These are phyloP conservation scores for Mycteria americana DNA, from an alignment of 2,797 vertebrate species.

Conservation along the genomic window DNA sequence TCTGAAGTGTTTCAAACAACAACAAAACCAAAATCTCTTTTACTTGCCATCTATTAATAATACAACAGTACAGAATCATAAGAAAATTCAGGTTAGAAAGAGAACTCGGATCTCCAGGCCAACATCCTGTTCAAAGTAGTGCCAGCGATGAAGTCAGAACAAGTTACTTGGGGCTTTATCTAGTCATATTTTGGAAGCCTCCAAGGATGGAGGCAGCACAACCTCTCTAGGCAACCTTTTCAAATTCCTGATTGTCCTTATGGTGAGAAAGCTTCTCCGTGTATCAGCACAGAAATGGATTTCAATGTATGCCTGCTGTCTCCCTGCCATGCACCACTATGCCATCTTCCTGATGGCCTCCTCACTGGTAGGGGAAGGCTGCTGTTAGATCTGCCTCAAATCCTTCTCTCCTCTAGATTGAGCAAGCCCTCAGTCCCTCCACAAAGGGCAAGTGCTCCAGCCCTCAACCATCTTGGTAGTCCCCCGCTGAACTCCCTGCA, in stretches of 20 bases:
- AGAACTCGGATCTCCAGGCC: neutral
- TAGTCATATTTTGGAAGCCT: neutral
- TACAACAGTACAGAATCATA: neutral
- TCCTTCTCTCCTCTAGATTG: neutral
- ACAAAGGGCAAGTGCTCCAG: neutral
- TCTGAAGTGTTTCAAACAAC: neutral
- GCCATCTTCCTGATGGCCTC: neutral
- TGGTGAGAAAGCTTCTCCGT: neutral
- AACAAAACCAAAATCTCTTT: neutral
- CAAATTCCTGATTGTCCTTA: neutral
- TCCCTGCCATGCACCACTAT: neutral
- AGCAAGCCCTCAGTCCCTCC: neutral
- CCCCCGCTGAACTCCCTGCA: neutral
- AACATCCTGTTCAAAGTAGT: neutral
- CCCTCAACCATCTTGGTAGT: neutral
- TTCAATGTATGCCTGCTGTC: neutral
- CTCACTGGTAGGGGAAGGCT: neutral
- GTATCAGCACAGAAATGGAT: neutral
- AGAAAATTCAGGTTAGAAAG: neutral
- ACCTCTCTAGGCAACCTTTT: neutral
- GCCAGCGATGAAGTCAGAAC: neutral
- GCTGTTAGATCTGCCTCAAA: neutral
- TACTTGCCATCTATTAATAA: neutral
- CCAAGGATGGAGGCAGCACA: neutral
- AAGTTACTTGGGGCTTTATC: neutral